These are phyloP conservation scores for Saccostrea echinata DNA, from an alignment of 1,140 invertebrate genomes.

Conservation along the genomic window DNA sequence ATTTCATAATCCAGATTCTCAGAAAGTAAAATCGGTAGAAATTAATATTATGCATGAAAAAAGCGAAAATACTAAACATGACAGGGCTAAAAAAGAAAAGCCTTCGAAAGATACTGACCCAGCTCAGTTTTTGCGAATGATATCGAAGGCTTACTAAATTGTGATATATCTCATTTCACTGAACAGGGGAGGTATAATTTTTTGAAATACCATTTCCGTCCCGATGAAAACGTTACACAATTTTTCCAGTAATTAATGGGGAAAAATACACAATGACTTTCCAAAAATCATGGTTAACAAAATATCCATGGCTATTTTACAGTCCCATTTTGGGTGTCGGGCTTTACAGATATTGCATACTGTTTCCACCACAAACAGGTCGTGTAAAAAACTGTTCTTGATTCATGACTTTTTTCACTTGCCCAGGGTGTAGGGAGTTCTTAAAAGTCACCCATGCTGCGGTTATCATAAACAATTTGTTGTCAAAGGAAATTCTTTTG, in stretches of 20 bases:
- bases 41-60: too few relatives aligned
- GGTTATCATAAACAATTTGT: conserved; percentile 22
- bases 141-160: background rate
- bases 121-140: background rate
- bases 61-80: background rate
- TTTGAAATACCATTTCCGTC: background rate
- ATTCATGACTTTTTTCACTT: conserved; percentile 1
- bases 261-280: background rate
- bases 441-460: background rate
- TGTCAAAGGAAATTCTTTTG: background rate
- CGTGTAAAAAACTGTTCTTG: conserved; percentile 26
- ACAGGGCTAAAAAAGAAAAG: background rate
- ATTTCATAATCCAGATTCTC: too few relatives aligned
- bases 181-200: background rate
- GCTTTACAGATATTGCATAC: background rate
- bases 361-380: background rate
- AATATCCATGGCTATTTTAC: background rate
- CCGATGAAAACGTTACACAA: background rate
- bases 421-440: background rate
- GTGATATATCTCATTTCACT: background rate
- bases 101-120: background rate
- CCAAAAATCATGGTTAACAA: conserved; percentile 14
- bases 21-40: too few relatives aligned
- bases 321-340: background rate
- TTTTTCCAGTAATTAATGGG: background rate